Percentiles rank a stretch among this genome's conserved stretches.
Evolutionary conservation across 2,797 vertebrate genomes (phyloP).

Genomic region (Anguilla obscura): DNA sequence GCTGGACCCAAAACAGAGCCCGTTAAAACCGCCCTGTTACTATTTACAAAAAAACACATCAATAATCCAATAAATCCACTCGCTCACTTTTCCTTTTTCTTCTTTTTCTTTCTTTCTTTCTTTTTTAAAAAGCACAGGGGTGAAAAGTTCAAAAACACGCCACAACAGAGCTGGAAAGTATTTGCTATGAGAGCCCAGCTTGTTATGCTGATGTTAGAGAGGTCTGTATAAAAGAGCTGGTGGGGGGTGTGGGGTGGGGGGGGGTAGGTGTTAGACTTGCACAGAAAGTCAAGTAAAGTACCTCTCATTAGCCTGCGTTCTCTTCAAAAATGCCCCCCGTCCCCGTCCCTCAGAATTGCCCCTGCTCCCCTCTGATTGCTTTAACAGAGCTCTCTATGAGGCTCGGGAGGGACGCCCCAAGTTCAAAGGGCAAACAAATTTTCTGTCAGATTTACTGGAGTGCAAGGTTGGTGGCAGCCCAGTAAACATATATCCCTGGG

Average conservation of each 20-base stretch:
- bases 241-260: constrained; percentile 42
- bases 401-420: constrained; percentile 62
- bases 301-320: constrained; percentile 61
- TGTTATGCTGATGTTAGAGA: constrained; percentile 58
- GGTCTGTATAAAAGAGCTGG: constrained; percentile 64
- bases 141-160: constrained; percentile 63
- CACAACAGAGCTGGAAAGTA: constrained; percentile 59
- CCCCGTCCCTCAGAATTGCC: constrained; percentile 26
- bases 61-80: constrained; percentile 54
- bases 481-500: constrained; percentile 58
- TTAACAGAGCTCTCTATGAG: constrained; percentile 66
- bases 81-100: constrained; percentile 37
- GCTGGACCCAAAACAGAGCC: constrained; percentile 53
- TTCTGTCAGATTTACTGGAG: constrained; percentile 81
- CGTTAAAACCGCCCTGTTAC: constrained; percentile 60
- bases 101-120: constrained; percentile 25
- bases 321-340: constrained; percentile 43
- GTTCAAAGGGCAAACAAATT: constrained; percentile 86
- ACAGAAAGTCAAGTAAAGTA: constrained; percentile 53
- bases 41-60: constrained; percentile 47
- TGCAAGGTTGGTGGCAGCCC: constrained; percentile 71
- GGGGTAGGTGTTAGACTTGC: constrained; percentile 56
- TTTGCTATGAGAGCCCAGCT: constrained; percentile 59
- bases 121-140: constrained; percentile 54
- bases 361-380: constrained; percentile 64